These are phyloP conservation scores for Catalaphyllia jardinei DNA, from an alignment of 64 coral and sea anemone genomes.

Conservation along the genomic window DNA sequence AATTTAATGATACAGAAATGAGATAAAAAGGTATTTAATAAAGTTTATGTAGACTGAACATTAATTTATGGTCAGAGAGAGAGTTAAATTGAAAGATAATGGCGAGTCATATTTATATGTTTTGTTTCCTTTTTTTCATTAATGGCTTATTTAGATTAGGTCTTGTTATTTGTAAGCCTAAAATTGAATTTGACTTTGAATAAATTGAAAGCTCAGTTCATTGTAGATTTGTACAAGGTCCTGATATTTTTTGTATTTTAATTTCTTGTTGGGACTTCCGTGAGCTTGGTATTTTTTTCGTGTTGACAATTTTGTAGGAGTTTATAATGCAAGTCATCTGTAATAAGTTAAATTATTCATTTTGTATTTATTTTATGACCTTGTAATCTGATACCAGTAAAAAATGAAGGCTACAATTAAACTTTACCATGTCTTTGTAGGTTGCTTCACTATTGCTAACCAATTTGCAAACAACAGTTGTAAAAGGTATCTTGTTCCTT, in stretches of 20 bases:
- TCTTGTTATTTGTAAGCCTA: slow-evolving; percentile 19
- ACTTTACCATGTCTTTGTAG: no score
- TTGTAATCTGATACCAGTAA: neutral
- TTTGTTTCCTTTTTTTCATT: neutral
- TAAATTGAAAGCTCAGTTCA: neutral
- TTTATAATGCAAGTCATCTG: slow-evolving; percentile 27
- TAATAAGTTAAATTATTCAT: slow-evolving; percentile 53
- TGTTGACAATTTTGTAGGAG: slow-evolving; percentile 17
- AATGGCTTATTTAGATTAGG: slow-evolving; percentile 30
- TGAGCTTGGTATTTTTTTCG: slow-evolving; percentile 1
- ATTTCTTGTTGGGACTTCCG: neutral
- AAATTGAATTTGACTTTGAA: slow-evolving; percentile 1
- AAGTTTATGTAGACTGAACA: slow-evolving; percentile 47
- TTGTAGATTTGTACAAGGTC: slow-evolving; percentile 38
- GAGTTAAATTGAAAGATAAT: slow-evolving; percentile 19
- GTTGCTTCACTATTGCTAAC: neutral
- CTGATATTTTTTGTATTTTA: slow-evolving; percentile 41
- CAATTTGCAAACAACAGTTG: neutral
- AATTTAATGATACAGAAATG: slow-evolving; percentile 30
- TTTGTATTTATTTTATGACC: slow-evolving; percentile 33
- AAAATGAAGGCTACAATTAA: no score
- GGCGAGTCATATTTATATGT: slow-evolving; percentile 37
- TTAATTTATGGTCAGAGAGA: slow-evolving; percentile 50
- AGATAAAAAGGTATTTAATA: slow-evolving; percentile 48
- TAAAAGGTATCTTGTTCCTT: no score